Conservation (phyloP, 1,140 invertebrate genomes). For the Drosophila mayri region DNA sequence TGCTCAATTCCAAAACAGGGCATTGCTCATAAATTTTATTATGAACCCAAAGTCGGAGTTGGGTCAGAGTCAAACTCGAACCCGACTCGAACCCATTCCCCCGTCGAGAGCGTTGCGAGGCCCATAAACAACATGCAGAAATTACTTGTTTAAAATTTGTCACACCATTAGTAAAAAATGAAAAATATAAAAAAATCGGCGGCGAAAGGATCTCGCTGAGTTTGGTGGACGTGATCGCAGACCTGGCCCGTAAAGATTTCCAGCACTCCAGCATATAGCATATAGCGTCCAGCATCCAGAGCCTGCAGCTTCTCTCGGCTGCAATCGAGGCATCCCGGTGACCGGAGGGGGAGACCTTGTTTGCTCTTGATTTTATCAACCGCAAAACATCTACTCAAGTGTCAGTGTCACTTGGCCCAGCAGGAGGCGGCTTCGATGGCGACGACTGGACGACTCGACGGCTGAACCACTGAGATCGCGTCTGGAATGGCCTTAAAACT, state of each 20-base stretch:
- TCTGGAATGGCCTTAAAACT: conserved; percentile 19
- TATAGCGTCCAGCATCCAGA: conserved; percentile 2
- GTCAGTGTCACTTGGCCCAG: conserved; percentile 82
- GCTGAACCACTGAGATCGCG: conserved; percentile 8
- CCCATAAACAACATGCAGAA: conserved; percentile 84
- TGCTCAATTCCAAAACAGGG: conserved; percentile 55
- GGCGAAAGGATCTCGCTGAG: conserved; percentile 79
- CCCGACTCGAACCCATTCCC: conserved; percentile 43
- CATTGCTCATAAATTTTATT: conserved; percentile 82
- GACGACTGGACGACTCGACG: conserved; percentile 32
- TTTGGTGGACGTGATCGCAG: conserved; percentile 40
- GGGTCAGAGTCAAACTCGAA: conserved; percentile 31
- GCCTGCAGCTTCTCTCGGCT: conserved; percentile 19
- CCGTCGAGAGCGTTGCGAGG: conserved; percentile 73
- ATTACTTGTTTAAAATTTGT: conserved; percentile 84
- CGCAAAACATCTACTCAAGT: conserved; percentile 84
- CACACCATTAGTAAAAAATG: conserved; percentile 78
- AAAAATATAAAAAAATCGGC: conserved; percentile 59
- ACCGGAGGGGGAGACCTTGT: conserved; percentile 49
- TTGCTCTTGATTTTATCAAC: conserved; percentile 84
- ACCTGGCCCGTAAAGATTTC: conserved; percentile 14
- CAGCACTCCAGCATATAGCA: conserved; percentile 9
- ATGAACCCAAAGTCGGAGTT: conserved; percentile 51
- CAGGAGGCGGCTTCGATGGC: conserved; percentile 65
- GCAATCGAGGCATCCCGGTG: conserved; percentile 25